Evolutionary conservation across 2,888 invertebrate genomes (phyloP).

Genomic region (Parochlus steinenii): DNA sequence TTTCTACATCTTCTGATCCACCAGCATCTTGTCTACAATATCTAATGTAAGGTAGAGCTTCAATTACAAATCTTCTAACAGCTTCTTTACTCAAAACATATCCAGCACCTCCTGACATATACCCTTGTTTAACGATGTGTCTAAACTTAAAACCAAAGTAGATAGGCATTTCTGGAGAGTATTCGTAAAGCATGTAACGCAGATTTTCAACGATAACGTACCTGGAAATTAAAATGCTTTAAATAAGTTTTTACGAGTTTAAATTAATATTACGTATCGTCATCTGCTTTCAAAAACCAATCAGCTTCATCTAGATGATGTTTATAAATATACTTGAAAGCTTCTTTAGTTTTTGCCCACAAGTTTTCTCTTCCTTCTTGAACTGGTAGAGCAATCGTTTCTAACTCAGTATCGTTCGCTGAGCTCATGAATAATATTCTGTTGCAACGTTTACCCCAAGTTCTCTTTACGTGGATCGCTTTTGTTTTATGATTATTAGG

Average conservation of each 20-base stretch:
- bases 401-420: conserved; percentile 47
- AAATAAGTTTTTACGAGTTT: too few relatives aligned
- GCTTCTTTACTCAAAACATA: conserved; percentile 2
- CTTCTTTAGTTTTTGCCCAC: conserved; percentile 87
- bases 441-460: conserved; percentile 81
- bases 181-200: conserved; percentile 69
- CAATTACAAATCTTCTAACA: not conserved
- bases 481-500: conserved; percentile 67
- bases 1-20: conserved; percentile 10
- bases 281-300: conserved; percentile 91
- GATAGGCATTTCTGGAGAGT: conserved; percentile 54
- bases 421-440: conserved; percentile 66
- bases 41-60: not conserved
- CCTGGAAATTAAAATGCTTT: too few relatives aligned
- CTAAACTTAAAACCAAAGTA: conserved; percentile 50
- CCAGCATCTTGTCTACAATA: not conserved
- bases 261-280: too few relatives aligned
- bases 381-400: conserved; percentile 60
- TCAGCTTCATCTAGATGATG: conserved; percentile 65
- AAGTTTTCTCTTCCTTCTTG: conserved; percentile 65
- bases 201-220: conserved; percentile 66
- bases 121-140: not conserved
- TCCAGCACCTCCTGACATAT: not conserved
- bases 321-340: conserved; percentile 66
- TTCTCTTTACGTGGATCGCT: conserved; percentile 74